Base-by-base conservation (phyloP, 2,888 invertebrate species). In the Cheilosia impressa region DNA sequence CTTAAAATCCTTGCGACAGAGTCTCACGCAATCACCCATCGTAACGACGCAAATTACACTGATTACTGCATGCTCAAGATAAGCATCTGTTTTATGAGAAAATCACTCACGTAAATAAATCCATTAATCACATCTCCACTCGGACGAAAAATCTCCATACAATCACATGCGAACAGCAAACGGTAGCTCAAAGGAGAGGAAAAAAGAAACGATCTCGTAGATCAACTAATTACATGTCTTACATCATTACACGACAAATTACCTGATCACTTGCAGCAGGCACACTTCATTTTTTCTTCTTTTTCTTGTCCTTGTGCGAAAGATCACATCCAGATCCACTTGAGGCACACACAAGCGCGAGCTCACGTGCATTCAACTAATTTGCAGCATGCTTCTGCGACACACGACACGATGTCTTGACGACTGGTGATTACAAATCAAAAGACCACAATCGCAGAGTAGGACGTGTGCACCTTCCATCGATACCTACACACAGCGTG, bases 401-500 rank as follows among this genome's bases (percentile, higher is more conserved):
- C 75, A 76, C 76, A 60, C 60, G 50, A 68, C 66, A 65, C 45
- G 55, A 50, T 72, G 84, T 71, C 75, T 71, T 71, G 47, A 41
- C 65, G 47, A 41, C 60, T 10, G 52, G 77, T 63, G 81, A 81
- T 80, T 85, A 85, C 85, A 66, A 76, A 76, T 76, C 71, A 73
- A 60, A 60, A 72, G 55, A 82, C 41, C 65, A 82, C 77, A 71
- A 81, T 62, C 62, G 17, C 43, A 19, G 50, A 31, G 41, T 9
- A 68, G 41, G 82, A 78, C 69, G 83, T n/a, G 79, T 84, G 80
- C 73, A 71, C 80, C 75, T n/a, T n/a, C 75, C 53, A 65, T 73
- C 79, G 78, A 78, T 72, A 78, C 17, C 19, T 27, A 27, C 31
- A 43, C 43, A 43, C 43, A 43, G n/a, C 7, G 22, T 65, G 22